Evolutionary conservation across 2,888 invertebrate genomes (phyloP).

Genomic region (Esperia sulphurella): DNA sequence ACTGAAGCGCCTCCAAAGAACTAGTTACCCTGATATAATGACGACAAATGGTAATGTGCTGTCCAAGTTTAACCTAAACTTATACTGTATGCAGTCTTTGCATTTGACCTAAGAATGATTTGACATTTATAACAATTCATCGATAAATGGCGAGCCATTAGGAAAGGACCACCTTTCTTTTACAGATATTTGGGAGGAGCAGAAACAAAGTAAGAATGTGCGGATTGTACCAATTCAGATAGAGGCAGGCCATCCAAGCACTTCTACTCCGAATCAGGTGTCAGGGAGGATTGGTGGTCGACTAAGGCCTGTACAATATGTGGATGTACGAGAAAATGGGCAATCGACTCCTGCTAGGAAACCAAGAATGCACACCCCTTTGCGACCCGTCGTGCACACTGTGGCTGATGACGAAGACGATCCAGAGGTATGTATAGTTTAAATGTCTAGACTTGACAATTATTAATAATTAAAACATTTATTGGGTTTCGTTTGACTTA

Average conservation of each 20-base stretch:
- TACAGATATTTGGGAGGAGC: conserved; percentile 44
- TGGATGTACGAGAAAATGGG: conserved; percentile 44
- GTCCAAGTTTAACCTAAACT: neutral
- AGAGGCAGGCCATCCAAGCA: conserved; percentile 57
- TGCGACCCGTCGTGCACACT: conserved; percentile 45
- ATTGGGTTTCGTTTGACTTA: no score
- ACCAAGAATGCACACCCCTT: conserved; percentile 49
- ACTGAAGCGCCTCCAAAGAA: conserved; percentile 52
- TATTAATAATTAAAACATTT: no score
- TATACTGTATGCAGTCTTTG: no score
- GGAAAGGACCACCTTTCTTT: neutral
- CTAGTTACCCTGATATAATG: conserved; percentile 56
- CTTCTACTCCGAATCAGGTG: conserved; percentile 61
- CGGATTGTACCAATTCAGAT: conserved; percentile 65
- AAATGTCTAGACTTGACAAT: neutral
- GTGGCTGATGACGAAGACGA: conserved; percentile 56
- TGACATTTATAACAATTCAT: no score
- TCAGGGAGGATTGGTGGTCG: conserved; percentile 27
- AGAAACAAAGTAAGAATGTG: conserved; percentile 43
- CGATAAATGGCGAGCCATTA: no score
- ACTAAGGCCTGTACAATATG: conserved; percentile 38
- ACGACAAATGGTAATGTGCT: conserved; percentile 44
- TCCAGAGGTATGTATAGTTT: conserved; percentile 34
- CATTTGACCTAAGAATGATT: no score
- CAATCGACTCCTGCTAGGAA: conserved; percentile 42